phyloP scores from a whole-genome alignment of 2,113 vertebrate species.

The Megaceryle maxima region DNA sequence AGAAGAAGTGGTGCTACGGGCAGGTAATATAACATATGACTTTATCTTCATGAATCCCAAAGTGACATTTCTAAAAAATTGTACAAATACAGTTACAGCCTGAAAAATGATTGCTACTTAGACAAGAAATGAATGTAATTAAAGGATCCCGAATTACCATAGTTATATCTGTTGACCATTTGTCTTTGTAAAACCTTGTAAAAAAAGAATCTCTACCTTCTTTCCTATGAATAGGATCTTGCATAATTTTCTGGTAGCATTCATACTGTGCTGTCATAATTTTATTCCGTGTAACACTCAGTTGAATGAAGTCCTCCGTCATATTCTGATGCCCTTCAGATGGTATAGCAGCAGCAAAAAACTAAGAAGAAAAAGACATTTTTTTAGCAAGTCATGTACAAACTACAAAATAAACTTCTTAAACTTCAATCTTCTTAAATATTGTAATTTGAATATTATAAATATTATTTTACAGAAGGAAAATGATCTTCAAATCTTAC shows the following conservation, averaged over 20 bases:
- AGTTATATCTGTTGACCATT: neutral
- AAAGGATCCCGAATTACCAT: neutral
- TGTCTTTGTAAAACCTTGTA: neutral
- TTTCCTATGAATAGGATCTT: slow-evolving; percentile 72
- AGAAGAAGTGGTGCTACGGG: neutral
- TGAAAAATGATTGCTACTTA: neutral
- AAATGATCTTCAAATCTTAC: neutral
- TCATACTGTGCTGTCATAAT: slow-evolving; percentile 97
- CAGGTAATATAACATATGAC: neutral
- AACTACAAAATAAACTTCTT: neutral
- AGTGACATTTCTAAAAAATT: neutral
- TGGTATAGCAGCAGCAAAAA: slow-evolving; percentile 71
- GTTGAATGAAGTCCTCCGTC: neutral
- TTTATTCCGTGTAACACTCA: slow-evolving; percentile 86
- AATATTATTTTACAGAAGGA: neutral
- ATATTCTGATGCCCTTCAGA: slow-evolving; percentile 51
- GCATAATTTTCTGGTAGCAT: slow-evolving; percentile 97
- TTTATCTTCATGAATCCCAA: neutral
- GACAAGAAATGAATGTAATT: neutral
- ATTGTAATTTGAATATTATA: neutral
- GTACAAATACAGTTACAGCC: neutral
- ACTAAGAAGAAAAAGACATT: slow-evolving; percentile 56
- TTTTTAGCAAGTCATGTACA: neutral
- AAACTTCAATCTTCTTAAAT: neutral
- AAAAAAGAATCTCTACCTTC: slow-evolving; percentile 67